A percentile compares a stretch with the other conserved stretches of the same genome.
Conservation (phyloP, 1,140 invertebrate genomes). For the Trichonephila inaurata region DNA sequence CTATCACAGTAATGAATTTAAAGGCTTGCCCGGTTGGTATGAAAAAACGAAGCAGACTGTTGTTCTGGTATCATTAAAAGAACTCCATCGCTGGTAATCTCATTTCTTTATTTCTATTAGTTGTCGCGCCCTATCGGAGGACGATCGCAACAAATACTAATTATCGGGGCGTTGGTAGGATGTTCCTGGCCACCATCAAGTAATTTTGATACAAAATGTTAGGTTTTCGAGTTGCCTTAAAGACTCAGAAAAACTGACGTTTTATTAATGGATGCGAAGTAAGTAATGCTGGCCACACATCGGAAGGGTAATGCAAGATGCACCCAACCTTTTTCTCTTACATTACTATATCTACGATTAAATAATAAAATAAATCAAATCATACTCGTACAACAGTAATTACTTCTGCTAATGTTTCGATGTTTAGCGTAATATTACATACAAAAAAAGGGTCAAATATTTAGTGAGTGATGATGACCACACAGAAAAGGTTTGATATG, state of each 20-base stretch:
- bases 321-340: not conserved
- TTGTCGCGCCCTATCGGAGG: not conserved
- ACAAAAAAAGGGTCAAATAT: not conserved
- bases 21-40: not conserved
- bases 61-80: slow-evolving; percentile 1
- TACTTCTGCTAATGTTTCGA: not conserved
- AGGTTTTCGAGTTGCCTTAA: not conserved
- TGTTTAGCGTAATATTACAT: not conserved
- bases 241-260: not conserved
- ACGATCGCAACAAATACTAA: not conserved
- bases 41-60: not conserved
- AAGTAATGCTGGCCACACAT: not conserved
- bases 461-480: not conserved
- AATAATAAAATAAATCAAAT: not conserved
- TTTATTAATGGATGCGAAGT: slow-evolving; percentile 2
- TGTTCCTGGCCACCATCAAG: not conserved
- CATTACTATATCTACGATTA: not conserved
- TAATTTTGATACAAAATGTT: not conserved
- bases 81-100: not conserved
- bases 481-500: not conserved
- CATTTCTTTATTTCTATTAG: slow-evolving; percentile 13
- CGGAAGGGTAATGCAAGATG: not conserved
- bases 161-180: slow-evolving; percentile 1
- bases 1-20: not conserved
- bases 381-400: not conserved